Evolutionary conservation across 2,888 invertebrate genomes (phyloP), one percentile per base, ranked within the genome.

Genomic region (Vanessa cardui): DNA sequence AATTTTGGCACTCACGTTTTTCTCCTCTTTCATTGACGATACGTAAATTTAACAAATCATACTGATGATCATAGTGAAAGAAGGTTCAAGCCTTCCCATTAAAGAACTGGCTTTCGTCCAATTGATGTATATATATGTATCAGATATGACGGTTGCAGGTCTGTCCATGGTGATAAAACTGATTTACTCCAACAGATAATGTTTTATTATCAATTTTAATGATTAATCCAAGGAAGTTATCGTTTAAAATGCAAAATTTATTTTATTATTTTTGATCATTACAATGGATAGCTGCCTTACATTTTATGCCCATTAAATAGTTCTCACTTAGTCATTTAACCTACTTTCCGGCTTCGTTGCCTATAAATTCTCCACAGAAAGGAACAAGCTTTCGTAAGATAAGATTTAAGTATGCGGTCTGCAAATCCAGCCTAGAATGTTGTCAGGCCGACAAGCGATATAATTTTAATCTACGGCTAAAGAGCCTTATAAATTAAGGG

Each of bases 321-420:
- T 56, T 62, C 62, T 56, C 39, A 60, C 50, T 72, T 67, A 69
- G 71, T 72, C 71, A 69, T 61, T 63, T 65, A 69, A 68, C 66
- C 67, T 60, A 66, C 64, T 66, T 67, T 64, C 64, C 58, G 49
- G 65, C 64, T 69, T 67, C 67, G 31, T 47, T 49, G 61, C 64
- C 52, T 64, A 69, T 61, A 72, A 72, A 72, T 71, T 67, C 60
- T 26, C 20, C 52, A 68, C 66, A 49, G 58, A 66, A 69, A 69
- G 72, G 66, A 52, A 71, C 71, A 67, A 31, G 72, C 66, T 72
- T 72, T 72, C 69, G 68, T 60, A 71, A 69, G 64, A 61, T 62
- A 33, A 54, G 47, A 62, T 44, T 58, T 65, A 59, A 64, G 62
- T 62, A 64, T 62, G 62, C 56, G 39, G 59, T 66, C 59, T 18